Evolutionary conservation across 2,797 vertebrate species (phyloP).

Genomic region (Sphaeramia orbicularis): DNA sequence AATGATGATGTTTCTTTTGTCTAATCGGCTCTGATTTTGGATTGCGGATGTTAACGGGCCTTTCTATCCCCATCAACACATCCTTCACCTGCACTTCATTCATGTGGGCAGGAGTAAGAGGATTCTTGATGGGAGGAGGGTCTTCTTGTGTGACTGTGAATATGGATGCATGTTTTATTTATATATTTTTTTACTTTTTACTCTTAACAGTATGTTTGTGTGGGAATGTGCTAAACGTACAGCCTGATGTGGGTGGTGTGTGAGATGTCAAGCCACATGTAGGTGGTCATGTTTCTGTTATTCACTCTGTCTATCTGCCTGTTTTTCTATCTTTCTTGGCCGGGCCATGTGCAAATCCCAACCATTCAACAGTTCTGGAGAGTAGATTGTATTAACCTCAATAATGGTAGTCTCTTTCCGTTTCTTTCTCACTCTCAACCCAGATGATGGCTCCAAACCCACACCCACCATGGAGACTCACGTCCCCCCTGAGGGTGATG

Average conservation of each 20-base stretch:
- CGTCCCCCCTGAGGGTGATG: constrained; percentile 92
- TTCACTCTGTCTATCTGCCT: constrained; percentile 60
- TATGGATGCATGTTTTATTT: constrained; percentile 16
- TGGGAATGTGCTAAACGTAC: constrained; percentile 37
- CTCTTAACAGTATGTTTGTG: not conserved
- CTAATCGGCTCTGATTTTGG: constrained; percentile 23
- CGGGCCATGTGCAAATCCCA: constrained; percentile 98
- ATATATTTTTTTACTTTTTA: not conserved
- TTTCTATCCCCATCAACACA: constrained; percentile 15
- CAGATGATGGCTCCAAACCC: constrained; percentile 98
- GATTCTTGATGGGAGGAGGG: constrained; percentile 24
- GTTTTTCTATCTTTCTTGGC: constrained; percentile 85
- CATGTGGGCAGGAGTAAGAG: constrained; percentile 22
- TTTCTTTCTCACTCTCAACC: constrained; percentile 99
- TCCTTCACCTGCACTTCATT: constrained; percentile 39
- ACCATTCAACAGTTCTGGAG: constrained; percentile 99
- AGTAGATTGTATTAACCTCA: constrained; percentile 99
- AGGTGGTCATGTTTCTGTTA: constrained; percentile 57
- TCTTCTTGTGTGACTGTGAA: constrained; percentile 21
- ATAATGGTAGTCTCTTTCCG: constrained; percentile 99
- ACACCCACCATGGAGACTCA: constrained; percentile 97
- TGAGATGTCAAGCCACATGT: constrained; percentile 32
- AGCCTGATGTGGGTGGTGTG: constrained; percentile 39
- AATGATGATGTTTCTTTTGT: not conserved
- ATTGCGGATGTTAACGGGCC: constrained; percentile 15